These are phyloP conservation scores for Morelia viridis DNA, from an alignment of 2,797 vertebrate species.

Conservation along the genomic window DNA sequence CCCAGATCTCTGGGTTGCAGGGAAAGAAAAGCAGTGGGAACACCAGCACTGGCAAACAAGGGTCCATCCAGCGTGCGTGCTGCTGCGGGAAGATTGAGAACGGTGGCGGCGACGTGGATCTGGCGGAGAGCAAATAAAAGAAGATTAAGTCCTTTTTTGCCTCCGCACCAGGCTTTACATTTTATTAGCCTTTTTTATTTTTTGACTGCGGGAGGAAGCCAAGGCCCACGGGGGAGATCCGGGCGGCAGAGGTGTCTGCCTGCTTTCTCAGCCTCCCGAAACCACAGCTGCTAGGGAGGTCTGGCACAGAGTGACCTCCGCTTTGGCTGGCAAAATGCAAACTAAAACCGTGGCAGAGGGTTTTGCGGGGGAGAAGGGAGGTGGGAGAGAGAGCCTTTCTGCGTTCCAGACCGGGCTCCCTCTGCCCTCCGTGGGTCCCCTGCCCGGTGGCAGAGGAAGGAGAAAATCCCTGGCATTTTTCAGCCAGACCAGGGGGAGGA, in stretches of 20 bases:
- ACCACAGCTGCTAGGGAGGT: slow-evolving; percentile 54
- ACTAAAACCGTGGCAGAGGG: not conserved
- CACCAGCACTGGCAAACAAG: not conserved
- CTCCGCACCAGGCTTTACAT: fast-evolving
- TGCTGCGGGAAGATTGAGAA: fast-evolving
- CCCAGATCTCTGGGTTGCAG: not conserved
- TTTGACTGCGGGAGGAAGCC: not conserved
- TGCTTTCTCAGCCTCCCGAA: slow-evolving; percentile 24
- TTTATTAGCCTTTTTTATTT: not conserved
- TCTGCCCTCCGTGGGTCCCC: not conserved
- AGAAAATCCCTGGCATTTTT: not conserved
- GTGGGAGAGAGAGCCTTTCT: fast-evolving
- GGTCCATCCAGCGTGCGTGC: not conserved
- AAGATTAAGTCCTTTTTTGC: not conserved
- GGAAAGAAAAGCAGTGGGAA: not conserved
- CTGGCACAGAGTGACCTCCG: slow-evolving; percentile 42
- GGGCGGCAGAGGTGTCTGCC: slow-evolving; percentile 9
- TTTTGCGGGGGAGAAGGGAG: not conserved
- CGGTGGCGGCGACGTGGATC: fast-evolving
- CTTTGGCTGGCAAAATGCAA: slow-evolving; percentile 39
- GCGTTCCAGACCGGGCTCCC: not conserved
- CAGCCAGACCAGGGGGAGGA: too few relatives aligned
- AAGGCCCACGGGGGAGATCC: slow-evolving; percentile 1
- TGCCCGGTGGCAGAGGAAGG: not conserved
- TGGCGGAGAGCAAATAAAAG: fast-evolving